A percentile compares a stretch with the other conserved stretches of the same genome.
phyloP scores from a whole-genome alignment of 2,113 vertebrate species.

The Pteropus alecto region DNA sequence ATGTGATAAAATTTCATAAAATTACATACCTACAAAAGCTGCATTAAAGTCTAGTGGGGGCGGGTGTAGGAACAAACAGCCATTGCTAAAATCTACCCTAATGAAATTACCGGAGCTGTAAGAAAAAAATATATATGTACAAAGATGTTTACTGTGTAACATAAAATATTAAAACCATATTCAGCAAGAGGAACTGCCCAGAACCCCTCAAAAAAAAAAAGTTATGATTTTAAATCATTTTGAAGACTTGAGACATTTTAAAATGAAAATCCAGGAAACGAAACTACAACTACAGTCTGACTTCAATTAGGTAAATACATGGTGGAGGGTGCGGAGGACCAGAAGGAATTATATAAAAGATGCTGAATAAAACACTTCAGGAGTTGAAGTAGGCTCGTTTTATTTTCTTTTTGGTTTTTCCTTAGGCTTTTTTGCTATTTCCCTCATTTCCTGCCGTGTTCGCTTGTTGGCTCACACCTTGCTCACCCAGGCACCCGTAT shows the following conservation, averaged over 20 bases:
- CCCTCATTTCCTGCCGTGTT: neutral
- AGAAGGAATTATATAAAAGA: neutral
- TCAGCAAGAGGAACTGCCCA: neutral
- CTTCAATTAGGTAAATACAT: neutral
- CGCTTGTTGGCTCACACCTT: neutral
- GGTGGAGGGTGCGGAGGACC: neutral
- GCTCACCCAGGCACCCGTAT: neutral
- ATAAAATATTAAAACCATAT: neutral
- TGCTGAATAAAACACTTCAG: neutral
- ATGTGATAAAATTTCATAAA: neutral
- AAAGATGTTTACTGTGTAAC: neutral
- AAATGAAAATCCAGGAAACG: neutral
- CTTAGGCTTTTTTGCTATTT: neutral
- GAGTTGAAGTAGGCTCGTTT: neutral
- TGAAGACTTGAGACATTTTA: neutral
- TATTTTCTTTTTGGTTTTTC: neutral
- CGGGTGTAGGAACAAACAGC: accelerated
- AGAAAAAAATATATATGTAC: neutral
- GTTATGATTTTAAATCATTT: neutral
- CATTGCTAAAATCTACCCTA: neutral
- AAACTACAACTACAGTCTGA: neutral
- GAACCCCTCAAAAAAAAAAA: neutral
- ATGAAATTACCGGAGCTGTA: neutral
- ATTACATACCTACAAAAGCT: neutral
- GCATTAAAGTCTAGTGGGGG: neutral